Percentiles rank a stretch among this genome's conserved stretches.
phyloP scores from a whole-genome alignment of 2,888 invertebrate species.

The Matsumyia berberina region DNA sequence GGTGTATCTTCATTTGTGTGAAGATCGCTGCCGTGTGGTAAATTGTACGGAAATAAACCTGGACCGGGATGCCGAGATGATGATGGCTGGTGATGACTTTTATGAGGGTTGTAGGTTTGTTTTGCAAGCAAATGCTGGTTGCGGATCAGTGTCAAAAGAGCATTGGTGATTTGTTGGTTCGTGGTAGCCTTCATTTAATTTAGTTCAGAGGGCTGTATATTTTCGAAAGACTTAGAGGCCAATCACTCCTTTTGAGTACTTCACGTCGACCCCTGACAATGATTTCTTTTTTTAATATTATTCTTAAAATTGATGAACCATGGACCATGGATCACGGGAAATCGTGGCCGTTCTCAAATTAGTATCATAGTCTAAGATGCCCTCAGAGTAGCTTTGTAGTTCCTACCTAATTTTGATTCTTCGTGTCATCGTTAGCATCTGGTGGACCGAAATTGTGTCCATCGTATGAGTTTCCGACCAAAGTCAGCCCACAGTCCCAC shows the following conservation, averaged over 20 bases:
- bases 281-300: too few relatives aligned
- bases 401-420: too few relatives aligned
- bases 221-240: slow-evolving; percentile 1
- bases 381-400: too few relatives aligned
- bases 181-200: background rate
- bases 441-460: too few relatives aligned
- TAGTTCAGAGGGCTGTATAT: background rate
- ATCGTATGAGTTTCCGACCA: too few relatives aligned
- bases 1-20: slow-evolving; percentile 27
- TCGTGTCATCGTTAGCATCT: too few relatives aligned
- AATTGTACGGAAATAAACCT: slow-evolving; percentile 21
- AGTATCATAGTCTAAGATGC: too few relatives aligned
- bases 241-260: background rate
- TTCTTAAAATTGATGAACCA: too few relatives aligned
- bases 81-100: slow-evolving; percentile 36
- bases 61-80: background rate
- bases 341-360: too few relatives aligned
- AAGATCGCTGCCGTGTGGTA: slow-evolving; percentile 8
- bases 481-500: too few relatives aligned
- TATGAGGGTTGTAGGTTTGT: slow-evolving; percentile 5
- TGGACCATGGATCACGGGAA: too few relatives aligned
- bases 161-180: background rate
- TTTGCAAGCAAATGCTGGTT: slow-evolving; percentile 3
- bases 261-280: background rate
- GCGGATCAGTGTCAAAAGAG: background rate